A percentile compares a stretch with the other conserved stretches of the same genome.
phyloP scores from a whole-genome alignment of 2,113 vertebrate species.

The Corythaeola cristata region DNA sequence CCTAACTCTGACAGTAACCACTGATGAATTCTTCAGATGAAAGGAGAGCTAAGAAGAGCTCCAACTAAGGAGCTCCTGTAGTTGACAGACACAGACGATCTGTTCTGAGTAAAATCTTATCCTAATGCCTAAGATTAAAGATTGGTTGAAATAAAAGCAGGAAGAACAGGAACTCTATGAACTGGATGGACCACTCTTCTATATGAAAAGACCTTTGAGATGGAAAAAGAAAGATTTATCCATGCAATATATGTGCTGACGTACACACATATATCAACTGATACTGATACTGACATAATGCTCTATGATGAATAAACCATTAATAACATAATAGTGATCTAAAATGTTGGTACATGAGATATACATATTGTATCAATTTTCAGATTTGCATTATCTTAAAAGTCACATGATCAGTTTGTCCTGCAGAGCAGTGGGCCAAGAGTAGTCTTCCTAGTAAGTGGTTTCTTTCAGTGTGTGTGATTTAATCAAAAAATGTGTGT shows the following conservation, averaged over 20 bases:
- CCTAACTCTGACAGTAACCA: not conserved
- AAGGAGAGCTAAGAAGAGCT: not conserved
- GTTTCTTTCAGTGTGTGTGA: not conserved
- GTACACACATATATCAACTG: not conserved
- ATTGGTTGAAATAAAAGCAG: not conserved
- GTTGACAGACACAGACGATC: not conserved
- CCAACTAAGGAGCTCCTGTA: not conserved
- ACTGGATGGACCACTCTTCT: not conserved
- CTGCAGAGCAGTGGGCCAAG: not conserved
- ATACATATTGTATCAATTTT: not conserved
- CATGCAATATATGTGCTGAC: not conserved
- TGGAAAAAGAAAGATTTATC: not conserved
- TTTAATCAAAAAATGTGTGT: not conserved
- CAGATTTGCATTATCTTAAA: not conserved
- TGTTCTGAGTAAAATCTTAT: not conserved
- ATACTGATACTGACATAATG: not conserved
- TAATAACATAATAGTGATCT: not conserved
- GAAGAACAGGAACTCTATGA: not conserved
- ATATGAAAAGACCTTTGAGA: not conserved
- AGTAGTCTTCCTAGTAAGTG: not conserved
- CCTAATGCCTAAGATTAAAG: not conserved
- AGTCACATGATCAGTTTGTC: not conserved
- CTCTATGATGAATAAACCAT: not conserved
- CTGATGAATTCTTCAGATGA: not conserved
- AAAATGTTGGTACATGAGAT: not conserved